phyloP scores from a whole-genome alignment of 2,888 invertebrate species.

The Drosophila nigricruria region DNA sequence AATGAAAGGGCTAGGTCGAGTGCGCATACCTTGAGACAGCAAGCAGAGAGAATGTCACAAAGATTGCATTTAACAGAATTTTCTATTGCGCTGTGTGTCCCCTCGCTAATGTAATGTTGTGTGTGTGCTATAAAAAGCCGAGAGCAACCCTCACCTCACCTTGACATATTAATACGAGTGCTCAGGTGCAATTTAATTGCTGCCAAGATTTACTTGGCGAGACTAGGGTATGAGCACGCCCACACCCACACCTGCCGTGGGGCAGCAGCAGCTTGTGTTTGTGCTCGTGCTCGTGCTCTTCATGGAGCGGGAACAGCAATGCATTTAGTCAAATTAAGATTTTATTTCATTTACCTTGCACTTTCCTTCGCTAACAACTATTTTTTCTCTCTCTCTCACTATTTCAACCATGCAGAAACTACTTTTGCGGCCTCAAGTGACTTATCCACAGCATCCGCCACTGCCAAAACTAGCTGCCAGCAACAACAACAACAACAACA shows the following conservation, averaged over 20 bases:
- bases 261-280: background rate
- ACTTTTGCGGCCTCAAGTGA: conserved; percentile 81
- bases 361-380: conserved; percentile 6
- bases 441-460: conserved; percentile 86
- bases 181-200: conserved; percentile 81
- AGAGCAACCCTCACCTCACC: conserved; percentile 77
- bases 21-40: conserved; percentile 6
- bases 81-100: background rate
- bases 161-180: conserved; percentile 74
- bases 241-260: background rate
- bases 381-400: conserved; percentile 10
- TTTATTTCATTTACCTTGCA: conserved; percentile 37
- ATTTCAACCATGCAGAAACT: conserved; percentile 73
- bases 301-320: background rate
- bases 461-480: conserved; percentile 86
- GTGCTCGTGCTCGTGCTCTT: conserved; percentile 3
- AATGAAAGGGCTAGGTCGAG: conserved; percentile 13
- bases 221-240: background rate
- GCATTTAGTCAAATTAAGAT: conserved; percentile 51
- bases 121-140: conserved; percentile 65
- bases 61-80: conserved; percentile 12
- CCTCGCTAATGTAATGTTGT: conserved; percentile 3
- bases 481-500: conserved; percentile 81
- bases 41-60: background rate
- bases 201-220: conserved; percentile 70